Conservation (phyloP, 23 tunicate genomes). For the Halocynthia roretzi region DNA sequence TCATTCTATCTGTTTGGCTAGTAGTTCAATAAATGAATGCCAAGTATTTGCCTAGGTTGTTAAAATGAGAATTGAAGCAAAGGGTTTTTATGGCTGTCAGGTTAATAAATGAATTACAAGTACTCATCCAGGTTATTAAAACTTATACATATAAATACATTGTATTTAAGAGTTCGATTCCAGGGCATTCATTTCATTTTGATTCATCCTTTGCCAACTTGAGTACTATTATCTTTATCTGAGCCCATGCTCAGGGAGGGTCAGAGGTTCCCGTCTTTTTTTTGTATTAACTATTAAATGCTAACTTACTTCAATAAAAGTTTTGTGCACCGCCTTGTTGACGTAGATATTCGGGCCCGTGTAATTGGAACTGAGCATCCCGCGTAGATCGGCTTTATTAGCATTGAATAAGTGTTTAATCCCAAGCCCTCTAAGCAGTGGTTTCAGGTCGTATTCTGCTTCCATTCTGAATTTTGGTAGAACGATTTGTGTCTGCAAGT, state of each 20-base stretch:
- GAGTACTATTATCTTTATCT: too few species aligned
- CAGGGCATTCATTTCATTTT: neutral
- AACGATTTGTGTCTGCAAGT: slow-evolving; percentile 4
- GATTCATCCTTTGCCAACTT: too few species aligned
- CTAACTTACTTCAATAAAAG: slow-evolving; percentile 29
- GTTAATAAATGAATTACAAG: too few species aligned
- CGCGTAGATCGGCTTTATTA: slow-evolving; percentile 14
- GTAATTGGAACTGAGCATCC: slow-evolving; percentile 2
- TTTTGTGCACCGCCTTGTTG: slow-evolving; percentile 20
- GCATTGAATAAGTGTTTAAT: slow-evolving; percentile 8
- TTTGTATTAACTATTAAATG: neutral
- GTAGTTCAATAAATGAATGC: too few species aligned
- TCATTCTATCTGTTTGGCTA: too few species aligned
- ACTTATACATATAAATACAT: too few species aligned
- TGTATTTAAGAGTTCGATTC: neutral
- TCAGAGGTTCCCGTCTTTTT: too few species aligned
- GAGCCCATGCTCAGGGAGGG: too few species aligned
- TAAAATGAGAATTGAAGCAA: too few species aligned
- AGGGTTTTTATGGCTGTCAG: too few species aligned
- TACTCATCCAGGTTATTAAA: too few species aligned
- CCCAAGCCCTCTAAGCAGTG: slow-evolving; percentile 15
- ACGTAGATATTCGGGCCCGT: slow-evolving; percentile 9
- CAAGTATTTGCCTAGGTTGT: too few species aligned
- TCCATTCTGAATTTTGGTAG: slow-evolving; percentile 35
- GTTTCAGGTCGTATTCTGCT: slow-evolving; percentile 14